phyloP scores from a whole-genome alignment of 2,113 vertebrate genomes.

The rat (Rattus norvegicus) region DNA sequence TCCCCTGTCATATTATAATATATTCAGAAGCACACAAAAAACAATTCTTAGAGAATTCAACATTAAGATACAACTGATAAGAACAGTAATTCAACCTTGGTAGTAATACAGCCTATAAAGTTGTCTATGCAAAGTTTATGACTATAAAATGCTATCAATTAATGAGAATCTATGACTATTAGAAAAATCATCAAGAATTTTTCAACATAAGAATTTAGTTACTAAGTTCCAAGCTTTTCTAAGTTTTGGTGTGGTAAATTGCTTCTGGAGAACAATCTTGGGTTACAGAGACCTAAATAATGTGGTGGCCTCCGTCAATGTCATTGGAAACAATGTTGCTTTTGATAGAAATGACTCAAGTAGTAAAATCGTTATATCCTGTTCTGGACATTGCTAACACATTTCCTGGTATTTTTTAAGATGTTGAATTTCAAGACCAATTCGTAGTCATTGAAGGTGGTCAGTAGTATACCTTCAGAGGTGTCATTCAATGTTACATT shows the following conservation, averaged over 20 bases:
- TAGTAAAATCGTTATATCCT: neutral
- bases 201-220: too few species aligned
- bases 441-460: neutral
- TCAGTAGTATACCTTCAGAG: neutral
- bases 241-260: too few species aligned
- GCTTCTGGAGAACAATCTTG: neutral
- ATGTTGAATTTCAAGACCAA: neutral
- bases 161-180: neutral
- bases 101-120: neutral
- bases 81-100: neutral
- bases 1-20: neutral
- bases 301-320: neutral
- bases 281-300: neutral
- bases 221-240: neutral
- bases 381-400: neutral
- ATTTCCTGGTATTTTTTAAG: neutral
- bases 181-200: neutral
- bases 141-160: neutral
- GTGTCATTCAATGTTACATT: neutral
- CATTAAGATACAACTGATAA: neutral
- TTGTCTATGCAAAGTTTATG: neutral
- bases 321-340: neutral
- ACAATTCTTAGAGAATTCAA: neutral
- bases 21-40: neutral
- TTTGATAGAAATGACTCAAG: neutral